Percentiles rank a stretch among this genome's conserved stretches.
Evolutionary conservation across 1,140 invertebrate species (phyloP).

Genomic region (Cydia fagiglandana): DNA sequence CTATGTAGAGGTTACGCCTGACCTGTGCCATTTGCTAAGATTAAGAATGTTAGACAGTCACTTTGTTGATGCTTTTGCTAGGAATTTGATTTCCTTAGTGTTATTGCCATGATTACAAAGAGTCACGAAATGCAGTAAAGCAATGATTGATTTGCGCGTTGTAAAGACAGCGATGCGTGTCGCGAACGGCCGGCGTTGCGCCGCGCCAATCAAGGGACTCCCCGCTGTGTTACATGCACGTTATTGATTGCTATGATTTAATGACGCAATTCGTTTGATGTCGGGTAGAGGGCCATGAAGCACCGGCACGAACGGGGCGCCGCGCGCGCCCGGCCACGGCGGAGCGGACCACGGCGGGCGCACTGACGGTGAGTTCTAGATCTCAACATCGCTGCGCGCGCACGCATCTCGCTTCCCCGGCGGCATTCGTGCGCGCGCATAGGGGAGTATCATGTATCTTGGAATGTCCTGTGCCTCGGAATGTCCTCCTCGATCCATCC

Average conservation of each 20-base stretch:
- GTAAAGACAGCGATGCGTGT: conserved; percentile 3
- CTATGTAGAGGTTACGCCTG: too few species aligned
- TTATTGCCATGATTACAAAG: conserved; percentile 38
- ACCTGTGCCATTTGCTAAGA: background rate
- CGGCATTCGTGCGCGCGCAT: conserved; percentile 69
- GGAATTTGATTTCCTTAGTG: conserved; percentile 21
- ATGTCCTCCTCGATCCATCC: conserved; percentile 79
- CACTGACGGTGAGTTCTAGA: conserved; percentile 76
- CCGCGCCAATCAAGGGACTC: conserved; percentile 28
- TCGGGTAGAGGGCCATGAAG: conserved; percentile 59
- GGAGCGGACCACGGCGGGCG: conserved; percentile 38
- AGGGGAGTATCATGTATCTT: conserved; percentile 81
- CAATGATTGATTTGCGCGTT: conserved; percentile 29
- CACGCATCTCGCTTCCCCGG: conserved; percentile 50
- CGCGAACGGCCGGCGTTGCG: conserved; percentile 15
- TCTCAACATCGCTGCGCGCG: conserved; percentile 79
- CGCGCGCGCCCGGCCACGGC: conserved; percentile 39
- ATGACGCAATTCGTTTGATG: conserved; percentile 51
- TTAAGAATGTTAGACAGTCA: background rate
- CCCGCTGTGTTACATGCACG: conserved; percentile 25
- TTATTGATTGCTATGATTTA: conserved; percentile 32
- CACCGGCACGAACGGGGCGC: conserved; percentile 35
- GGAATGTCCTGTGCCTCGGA: conserved; percentile 81
- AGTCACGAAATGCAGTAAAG: conserved; percentile 32
- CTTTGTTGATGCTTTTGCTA: background rate